Evolutionary conservation across 2,113 vertebrate species (phyloP).

Genomic region (Ctenomys sociabilis): DNA sequence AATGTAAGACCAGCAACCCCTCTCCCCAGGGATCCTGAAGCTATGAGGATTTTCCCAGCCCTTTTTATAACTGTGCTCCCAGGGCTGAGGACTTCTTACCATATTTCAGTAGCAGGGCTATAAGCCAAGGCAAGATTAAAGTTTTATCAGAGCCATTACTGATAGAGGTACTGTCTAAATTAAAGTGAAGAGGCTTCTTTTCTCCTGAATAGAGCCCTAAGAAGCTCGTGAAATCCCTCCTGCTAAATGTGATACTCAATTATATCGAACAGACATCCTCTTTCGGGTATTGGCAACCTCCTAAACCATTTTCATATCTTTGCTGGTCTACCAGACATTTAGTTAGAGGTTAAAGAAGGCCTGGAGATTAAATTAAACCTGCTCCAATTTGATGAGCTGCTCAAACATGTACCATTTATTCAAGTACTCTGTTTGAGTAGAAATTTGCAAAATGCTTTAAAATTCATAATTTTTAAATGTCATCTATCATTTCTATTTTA

Average conservation of each 20-base stretch:
- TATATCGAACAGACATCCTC: background rate
- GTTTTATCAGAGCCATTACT: conserved; percentile 23
- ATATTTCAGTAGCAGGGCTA: background rate
- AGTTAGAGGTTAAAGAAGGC: conserved; percentile 39
- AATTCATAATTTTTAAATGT: conserved; percentile 59
- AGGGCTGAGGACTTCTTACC: background rate
- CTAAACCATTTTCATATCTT: conserved; percentile 36
- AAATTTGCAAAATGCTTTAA: conserved; percentile 45
- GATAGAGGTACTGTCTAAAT: conserved; percentile 59
- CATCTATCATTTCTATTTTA: conserved; percentile 62
- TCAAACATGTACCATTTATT: conserved; percentile 29
- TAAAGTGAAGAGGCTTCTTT: conserved; percentile 37
- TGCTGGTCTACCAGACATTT: conserved; percentile 41
- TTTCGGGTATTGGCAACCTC: background rate
- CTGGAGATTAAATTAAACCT: conserved; percentile 55
- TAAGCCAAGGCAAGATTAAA: conserved; percentile 40
- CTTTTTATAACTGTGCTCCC: background rate
- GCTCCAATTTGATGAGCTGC: conserved; percentile 17
- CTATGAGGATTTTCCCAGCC: conserved; percentile 6
- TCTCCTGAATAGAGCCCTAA: conserved; percentile 47
- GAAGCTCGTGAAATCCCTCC: conserved; percentile 15
- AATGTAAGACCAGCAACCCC: background rate
- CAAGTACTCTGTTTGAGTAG: conserved; percentile 27
- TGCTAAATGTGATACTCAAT: conserved; percentile 18
- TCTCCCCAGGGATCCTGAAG: background rate